Base-by-base conservation (phyloP, 2,888 invertebrate genomes). In the Amaurobius ferox region DNA sequence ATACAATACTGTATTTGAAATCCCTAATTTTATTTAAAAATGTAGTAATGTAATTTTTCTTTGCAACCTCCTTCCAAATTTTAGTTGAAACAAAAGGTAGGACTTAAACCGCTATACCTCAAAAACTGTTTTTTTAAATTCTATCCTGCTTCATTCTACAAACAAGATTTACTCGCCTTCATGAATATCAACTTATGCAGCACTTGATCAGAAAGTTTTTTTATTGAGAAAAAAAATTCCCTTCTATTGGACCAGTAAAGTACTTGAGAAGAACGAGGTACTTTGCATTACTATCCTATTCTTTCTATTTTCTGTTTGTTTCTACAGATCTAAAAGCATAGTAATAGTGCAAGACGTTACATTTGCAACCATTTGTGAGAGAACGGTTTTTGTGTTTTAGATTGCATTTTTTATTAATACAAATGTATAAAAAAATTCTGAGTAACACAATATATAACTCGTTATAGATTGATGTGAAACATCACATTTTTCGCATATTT, bases 101-200 rank as follows among this genome's bases (percentile, higher is more conserved):
- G 30, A 40, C 40, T 66, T 13, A 30, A 3, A 1, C 44, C 66
- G 29, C 26, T 76, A 40, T 26, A 7, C 26, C 26, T 32, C n/a
- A 0, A 30, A 40, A 29, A n/a, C 16, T 7, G 28, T 28, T 9
- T 29, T 30, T 2, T 13, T 2, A 23, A 55, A 48, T 67, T 68
- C 61, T 26, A 61, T 19, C 26, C 26, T 28, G 7, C 67, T 67
- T 77, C 30, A 26, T 61, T 67, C 39, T 44, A 66, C 26, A 77
- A 68, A 77, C 77, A 77, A 77, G 77, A 28, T 78, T 78, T 30
- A 28, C 70, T 62, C 62, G 23, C 1, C 26, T 70, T 78, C 78
- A 68, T 78, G 62, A 61, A 78, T 68, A 78, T 39, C 70, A 70
- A 70, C 78, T 68, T 68, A 70, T 62, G 70, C 78, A 70, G 70